Conservation (phyloP, 2,888 invertebrate species). For the Agrochola circellaris region DNA sequence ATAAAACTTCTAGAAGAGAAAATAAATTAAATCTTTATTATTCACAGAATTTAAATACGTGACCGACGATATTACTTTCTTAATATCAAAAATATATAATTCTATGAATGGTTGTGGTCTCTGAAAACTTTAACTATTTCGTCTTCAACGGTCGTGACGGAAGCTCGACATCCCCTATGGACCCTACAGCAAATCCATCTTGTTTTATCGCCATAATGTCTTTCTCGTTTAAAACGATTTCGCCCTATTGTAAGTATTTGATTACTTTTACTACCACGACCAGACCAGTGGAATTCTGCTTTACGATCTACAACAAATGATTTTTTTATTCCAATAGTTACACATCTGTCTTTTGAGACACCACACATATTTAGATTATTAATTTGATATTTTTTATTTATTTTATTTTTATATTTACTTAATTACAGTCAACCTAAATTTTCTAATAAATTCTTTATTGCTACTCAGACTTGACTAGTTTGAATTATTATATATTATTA, state of each 20-base stretch:
- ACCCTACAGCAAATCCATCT: constrained; percentile 50
- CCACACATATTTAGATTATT: not conserved
- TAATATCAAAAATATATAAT: not conserved
- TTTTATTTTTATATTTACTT: no score
- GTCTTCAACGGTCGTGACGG: constrained; percentile 30
- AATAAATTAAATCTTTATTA: constrained; percentile 20
- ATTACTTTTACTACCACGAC: constrained; percentile 57
- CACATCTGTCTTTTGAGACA: not conserved
- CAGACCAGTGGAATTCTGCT: constrained; percentile 22
- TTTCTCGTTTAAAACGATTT: constrained; percentile 46
- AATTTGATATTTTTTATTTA: no score
- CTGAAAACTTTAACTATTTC: constrained; percentile 36
- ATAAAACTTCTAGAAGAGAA: constrained; percentile 14
- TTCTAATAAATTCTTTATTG: not conserved
- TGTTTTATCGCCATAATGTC: constrained; percentile 32
- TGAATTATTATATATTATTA: not conserved
- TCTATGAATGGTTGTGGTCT: constrained; percentile 34
- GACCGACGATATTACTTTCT: not conserved
- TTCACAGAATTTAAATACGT: not conserved
- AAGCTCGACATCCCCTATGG: constrained; percentile 48
- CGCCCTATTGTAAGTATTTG: constrained; percentile 29
- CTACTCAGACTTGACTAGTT: constrained; percentile 31
- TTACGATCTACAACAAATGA: constrained; percentile 34
- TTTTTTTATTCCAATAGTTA: not conserved
- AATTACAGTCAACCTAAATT: not conserved